Evolutionary conservation across 2,113 vertebrate species (phyloP), one percentile per base, ranked within the genome.

Genomic region (Condylura cristata): DNA sequence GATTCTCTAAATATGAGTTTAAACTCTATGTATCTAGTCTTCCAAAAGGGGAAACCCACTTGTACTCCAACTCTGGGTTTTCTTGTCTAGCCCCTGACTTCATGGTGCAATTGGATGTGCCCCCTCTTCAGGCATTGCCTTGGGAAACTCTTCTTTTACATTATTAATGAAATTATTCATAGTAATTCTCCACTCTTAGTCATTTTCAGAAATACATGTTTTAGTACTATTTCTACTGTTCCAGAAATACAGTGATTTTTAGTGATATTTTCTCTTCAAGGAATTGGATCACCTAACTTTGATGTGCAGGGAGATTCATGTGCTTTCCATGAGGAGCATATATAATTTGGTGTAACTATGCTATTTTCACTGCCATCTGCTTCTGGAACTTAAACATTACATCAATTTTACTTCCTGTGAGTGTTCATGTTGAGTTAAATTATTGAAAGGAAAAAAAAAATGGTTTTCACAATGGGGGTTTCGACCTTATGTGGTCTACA

Each of bases 261-360:
- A 1, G 17, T 26, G 48, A 37, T 95, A 30, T 70, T 22, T 48
- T 91, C 10, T 51, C 94, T 95, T 86, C 3, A 97, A 97, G 58
- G 75, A 96, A 65, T 96, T 80, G 66, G 75, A 93, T 80, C 88
- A 66, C 63, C 87, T 75, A 72, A 97, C 95, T 96, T 95, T 93
- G 86, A 82, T n/a, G 88, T 60, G 63, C 89, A 78, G 1, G 61
- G 92, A 96, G 41, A 26, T 39, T 93, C 94, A 68, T 44, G 17
- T 95, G 26, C 28, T 90, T 86, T 94, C 60, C 56, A 95, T 58
- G 37, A 87, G 86, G 91, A 97, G 98, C 97, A 97, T 51, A 22
- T 66, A 30, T 88, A 83, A 89, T 46, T 34, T 63, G n/a, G 41
- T 65, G 48, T 95, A 95, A 83, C 41, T 34, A 95, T 2, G 1